phyloP scores from a whole-genome alignment of 2,113 vertebrate species.

The Perccottus glenii region DNA sequence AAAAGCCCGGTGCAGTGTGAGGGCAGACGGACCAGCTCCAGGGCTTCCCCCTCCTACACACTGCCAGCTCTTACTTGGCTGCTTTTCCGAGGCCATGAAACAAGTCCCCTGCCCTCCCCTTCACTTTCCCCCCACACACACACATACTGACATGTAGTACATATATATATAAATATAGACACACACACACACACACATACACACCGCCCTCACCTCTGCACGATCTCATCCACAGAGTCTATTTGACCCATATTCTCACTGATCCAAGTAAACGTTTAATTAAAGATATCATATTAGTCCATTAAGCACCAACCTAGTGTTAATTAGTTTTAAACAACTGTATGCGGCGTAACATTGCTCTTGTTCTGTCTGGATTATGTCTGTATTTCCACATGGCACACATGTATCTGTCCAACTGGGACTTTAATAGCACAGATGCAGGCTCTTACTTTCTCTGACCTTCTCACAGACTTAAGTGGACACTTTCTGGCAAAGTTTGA shows the following conservation, averaged over 20 bases:
- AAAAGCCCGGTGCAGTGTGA: slow-evolving; percentile 20
- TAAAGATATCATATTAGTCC: background rate
- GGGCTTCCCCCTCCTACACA: slow-evolving; percentile 70
- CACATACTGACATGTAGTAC: slow-evolving; percentile 1
- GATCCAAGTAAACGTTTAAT: background rate
- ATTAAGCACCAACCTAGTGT: background rate
- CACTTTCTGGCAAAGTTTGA: slow-evolving; percentile 7
- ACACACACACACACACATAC: no score
- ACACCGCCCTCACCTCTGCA: slow-evolving; percentile 26
- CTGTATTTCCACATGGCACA: slow-evolving; percentile 37
- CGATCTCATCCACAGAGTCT: background rate
- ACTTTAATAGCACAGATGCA: slow-evolving; percentile 26
- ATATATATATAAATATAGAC: slow-evolving; percentile 24
- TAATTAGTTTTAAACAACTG: no score
- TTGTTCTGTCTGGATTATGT: slow-evolving; percentile 44
- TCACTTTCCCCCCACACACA: slow-evolving; percentile 39
- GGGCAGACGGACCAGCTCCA: slow-evolving; percentile 20
- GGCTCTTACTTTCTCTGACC: slow-evolving; percentile 10
- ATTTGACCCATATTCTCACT: slow-evolving; percentile 11
- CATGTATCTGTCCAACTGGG: slow-evolving; percentile 24
- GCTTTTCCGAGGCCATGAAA: slow-evolving; percentile 52
- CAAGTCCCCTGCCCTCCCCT: slow-evolving; percentile 29
- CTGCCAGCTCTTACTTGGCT: slow-evolving; percentile 42
- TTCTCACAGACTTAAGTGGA: background rate
- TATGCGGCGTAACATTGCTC: background rate